A percentile compares a stretch with the other conserved stretches of the same genome.
phyloP scores from a whole-genome alignment of 2,888 invertebrate species.

The Hirudinaria manillensis region DNA sequence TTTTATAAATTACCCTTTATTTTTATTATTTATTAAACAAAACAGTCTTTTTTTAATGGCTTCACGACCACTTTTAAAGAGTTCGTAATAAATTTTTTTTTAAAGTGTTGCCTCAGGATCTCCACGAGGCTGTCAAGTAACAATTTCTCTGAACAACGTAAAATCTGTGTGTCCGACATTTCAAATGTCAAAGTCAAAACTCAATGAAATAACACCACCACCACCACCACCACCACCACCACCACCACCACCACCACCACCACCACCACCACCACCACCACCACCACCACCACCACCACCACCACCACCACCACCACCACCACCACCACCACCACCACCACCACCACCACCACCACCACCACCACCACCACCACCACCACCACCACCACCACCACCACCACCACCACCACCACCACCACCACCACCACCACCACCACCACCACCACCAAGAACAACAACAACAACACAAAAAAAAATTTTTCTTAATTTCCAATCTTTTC shows the following conservation, averaged over 20 bases:
- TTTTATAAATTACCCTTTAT: too few species aligned
- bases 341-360: background rate
- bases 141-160: too few species aligned
- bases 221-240: background rate
- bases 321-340: background rate
- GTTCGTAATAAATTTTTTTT: too few species aligned
- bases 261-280: constrained; percentile 42
- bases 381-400: constrained; percentile 5
- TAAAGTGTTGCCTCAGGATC: too few species aligned
- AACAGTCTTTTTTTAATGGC: too few species aligned
- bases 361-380: background rate
- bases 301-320: constrained; percentile 1
- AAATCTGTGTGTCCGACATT: background rate
- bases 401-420: background rate
- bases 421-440: background rate
- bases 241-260: constrained; percentile 40
- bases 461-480: background rate
- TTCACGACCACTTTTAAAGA: too few species aligned
- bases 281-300: constrained; percentile 30
- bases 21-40: too few species aligned
- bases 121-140: too few species aligned
- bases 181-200: background rate
- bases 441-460: background rate
- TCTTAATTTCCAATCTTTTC: background rate
- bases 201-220: constrained; percentile 3